These are phyloP conservation scores for Python bivittatus DNA, from an alignment of 2,113 vertebrate species.

Conservation along the genomic window DNA sequence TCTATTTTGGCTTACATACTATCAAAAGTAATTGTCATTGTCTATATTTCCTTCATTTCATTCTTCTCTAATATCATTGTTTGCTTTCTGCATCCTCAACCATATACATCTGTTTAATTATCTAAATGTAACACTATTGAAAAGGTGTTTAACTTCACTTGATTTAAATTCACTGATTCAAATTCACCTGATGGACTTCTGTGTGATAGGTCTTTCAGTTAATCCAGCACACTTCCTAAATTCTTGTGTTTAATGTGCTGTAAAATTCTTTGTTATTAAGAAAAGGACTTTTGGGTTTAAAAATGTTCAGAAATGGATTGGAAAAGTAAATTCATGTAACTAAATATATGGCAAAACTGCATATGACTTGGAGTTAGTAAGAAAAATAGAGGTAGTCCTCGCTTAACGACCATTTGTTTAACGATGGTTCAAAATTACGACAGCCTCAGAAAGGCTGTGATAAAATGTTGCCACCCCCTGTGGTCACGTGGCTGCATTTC, in stretches of 20 bases:
- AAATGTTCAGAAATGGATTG: background rate
- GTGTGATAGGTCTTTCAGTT: background rate
- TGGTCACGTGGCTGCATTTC: too few relatives aligned
- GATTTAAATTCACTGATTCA: background rate
- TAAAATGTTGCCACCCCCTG: too few relatives aligned
- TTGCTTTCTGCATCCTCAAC: background rate
- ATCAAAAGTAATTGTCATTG: background rate
- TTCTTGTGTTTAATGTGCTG: background rate
- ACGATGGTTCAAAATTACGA: too few relatives aligned
- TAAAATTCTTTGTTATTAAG: background rate
- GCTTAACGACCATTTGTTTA: too few relatives aligned
- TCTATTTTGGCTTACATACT: background rate
- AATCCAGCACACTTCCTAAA: background rate
- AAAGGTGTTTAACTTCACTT: background rate
- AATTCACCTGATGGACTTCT: background rate
- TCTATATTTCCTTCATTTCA: background rate
- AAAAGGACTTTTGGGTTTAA: background rate
- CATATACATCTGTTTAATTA: background rate
- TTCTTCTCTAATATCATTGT: background rate
- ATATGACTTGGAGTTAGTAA: background rate
- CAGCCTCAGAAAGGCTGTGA: too few relatives aligned
- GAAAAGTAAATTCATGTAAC: conserved; percentile 8
- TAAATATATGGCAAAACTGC: background rate
- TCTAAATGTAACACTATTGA: background rate
- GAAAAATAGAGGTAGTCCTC: too few relatives aligned